phyloP scores from a whole-genome alignment of 1,140 invertebrate species.

The Lepidurus couesii region DNA sequence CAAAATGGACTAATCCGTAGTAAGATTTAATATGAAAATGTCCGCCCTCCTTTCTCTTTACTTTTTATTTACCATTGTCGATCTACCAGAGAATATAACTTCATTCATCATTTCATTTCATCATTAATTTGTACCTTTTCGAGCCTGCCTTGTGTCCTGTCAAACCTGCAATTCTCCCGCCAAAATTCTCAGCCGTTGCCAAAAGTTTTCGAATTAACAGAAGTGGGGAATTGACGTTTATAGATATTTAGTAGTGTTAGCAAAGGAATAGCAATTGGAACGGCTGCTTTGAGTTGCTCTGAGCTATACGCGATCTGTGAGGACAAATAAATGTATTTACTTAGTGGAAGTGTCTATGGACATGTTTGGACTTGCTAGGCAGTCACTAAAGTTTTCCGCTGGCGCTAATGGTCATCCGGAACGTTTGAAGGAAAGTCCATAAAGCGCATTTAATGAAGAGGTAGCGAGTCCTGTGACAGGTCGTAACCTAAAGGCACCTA shows the following conservation, averaged over 20 bases:
- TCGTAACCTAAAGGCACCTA: background rate
- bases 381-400: background rate
- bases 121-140: too few species aligned
- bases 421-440: background rate
- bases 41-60: too few species aligned
- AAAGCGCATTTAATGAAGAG: constrained; percentile 5
- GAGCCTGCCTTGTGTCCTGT: too few species aligned
- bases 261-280: background rate
- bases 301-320: background rate
- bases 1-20: too few species aligned
- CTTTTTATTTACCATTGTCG: too few species aligned
- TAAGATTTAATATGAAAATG: too few species aligned
- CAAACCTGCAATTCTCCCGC: background rate
- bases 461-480: constrained; percentile 13
- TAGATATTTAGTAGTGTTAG: background rate
- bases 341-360: background rate
- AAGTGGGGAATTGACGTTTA: background rate
- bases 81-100: too few species aligned
- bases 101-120: too few species aligned
- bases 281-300: background rate
- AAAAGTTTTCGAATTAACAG: background rate
- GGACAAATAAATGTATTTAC: background rate
- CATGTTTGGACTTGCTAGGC: background rate
- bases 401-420: background rate
- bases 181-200: background rate